Conservation (phyloP, 2,797 vertebrate genomes). For the Chromis chromis region DNA sequence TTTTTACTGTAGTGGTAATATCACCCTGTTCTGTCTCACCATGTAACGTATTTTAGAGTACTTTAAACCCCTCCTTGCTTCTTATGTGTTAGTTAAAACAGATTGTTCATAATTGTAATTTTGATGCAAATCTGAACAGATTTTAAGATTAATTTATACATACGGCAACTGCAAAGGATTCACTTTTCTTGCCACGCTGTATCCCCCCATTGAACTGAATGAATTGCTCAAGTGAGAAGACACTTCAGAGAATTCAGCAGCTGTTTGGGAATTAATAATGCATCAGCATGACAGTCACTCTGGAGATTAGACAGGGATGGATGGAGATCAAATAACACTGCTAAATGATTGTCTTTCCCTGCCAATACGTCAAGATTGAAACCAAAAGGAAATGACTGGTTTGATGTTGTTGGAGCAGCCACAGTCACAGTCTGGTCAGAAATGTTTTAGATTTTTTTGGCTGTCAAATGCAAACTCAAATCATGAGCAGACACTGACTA, state of each 20-base stretch:
- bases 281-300: constrained; percentile 31
- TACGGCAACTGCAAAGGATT: neutral
- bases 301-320: constrained; percentile 29
- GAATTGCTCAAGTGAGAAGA: constrained; percentile 18
- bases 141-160: neutral
- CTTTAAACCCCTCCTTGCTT: too few species aligned
- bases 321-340: constrained; percentile 35
- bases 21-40: too few species aligned
- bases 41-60: too few species aligned
- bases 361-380: constrained; percentile 21
- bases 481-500: neutral
- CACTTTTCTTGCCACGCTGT: neutral
- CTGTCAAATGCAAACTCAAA: constrained; percentile 7
- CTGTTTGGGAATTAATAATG: constrained; percentile 49
- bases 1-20: too few species aligned
- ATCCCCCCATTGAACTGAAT: neutral
- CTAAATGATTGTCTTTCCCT: constrained; percentile 17
- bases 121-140: neutral
- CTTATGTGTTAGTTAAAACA: too few species aligned
- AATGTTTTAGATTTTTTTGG: neutral
- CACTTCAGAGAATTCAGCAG: constrained; percentile 41
- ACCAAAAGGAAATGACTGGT: neutral
- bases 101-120: neutral
- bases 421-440: neutral
- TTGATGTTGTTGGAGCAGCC: neutral